These are phyloP conservation scores for Dasysyrphus albostriatus DNA, from an alignment of 2,888 invertebrate species.

Conservation along the genomic window DNA sequence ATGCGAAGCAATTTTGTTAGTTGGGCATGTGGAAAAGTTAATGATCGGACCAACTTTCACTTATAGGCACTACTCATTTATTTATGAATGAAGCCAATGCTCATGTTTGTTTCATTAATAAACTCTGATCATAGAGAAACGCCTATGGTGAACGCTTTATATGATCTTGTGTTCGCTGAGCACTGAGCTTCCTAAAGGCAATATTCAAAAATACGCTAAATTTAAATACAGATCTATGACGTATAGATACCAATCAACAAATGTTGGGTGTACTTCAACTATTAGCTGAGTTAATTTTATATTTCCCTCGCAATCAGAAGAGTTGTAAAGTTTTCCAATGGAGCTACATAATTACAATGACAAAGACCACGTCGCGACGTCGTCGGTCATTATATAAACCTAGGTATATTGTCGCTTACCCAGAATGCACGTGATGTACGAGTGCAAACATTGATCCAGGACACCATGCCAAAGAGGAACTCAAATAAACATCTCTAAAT, in stretches of 20 bases:
- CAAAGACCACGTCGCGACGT: neutral
- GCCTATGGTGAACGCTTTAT: too few relatives aligned
- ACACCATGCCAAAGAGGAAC: slow-evolving; percentile 31
- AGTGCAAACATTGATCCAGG: slow-evolving; percentile 43
- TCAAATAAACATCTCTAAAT: slow-evolving; percentile 28
- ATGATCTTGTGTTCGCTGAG: too few relatives aligned
- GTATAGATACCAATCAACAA: neutral
- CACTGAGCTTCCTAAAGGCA: too few relatives aligned
- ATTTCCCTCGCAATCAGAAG: slow-evolving; percentile 53
- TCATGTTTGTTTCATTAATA: too few relatives aligned
- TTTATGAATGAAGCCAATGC: too few relatives aligned
- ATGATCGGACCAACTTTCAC: too few relatives aligned
- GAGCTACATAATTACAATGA: slow-evolving; percentile 11
- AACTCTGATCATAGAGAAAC: too few relatives aligned
- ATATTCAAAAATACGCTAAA: too few relatives aligned
- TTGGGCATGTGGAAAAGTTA: too few relatives aligned
- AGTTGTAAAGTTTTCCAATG: slow-evolving; percentile 9
- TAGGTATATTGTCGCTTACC: neutral
- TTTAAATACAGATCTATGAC: too few relatives aligned
- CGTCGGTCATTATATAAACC: neutral
- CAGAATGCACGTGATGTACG: slow-evolving; percentile 37
- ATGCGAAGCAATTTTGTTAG: too few relatives aligned
- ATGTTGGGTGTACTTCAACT: slow-evolving; percentile 17
- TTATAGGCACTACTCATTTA: too few relatives aligned
- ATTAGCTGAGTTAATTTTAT: slow-evolving; percentile 46